Evolutionary conservation across 1,140 invertebrate species (phyloP).

Genomic region (Chrysomallon squamiferum): DNA sequence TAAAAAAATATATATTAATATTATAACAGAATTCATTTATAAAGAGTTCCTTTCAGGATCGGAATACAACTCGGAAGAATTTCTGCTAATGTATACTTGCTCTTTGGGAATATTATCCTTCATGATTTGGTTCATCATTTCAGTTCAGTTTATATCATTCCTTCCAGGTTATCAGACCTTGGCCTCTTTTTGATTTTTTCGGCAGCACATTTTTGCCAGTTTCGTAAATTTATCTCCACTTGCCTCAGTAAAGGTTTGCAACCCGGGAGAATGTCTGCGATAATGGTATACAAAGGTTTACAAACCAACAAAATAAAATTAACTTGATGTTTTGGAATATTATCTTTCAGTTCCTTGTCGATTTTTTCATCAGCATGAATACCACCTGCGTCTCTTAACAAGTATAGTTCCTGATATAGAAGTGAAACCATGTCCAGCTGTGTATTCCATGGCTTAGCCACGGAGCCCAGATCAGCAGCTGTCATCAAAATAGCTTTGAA

Average conservation of each 20-base stretch:
- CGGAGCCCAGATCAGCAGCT: conserved; percentile 42
- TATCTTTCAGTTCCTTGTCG: conserved; percentile 74
- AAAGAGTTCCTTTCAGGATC: no score
- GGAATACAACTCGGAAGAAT: no score
- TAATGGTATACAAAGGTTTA: no score
- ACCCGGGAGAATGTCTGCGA: no score
- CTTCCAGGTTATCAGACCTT: conserved; percentile 73
- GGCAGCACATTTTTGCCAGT: no score
- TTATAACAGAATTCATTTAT: no score
- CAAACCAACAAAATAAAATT: no score
- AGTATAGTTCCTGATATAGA: conserved; percentile 52
- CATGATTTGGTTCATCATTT: conserved; percentile 81
- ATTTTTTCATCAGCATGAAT: conserved; percentile 79
- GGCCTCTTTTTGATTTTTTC: conserved; percentile 68
- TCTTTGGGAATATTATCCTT: conserved; percentile 75
- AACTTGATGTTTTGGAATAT: conserved; percentile 76
- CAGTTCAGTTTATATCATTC: no score
- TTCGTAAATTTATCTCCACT: no score
- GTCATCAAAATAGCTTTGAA: conserved; percentile 39
- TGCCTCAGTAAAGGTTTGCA: no score
- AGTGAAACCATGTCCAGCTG: conserved; percentile 31
- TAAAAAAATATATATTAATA: no score
- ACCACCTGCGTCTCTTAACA: conserved; percentile 72
- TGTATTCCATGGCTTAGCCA: conserved; percentile 46
- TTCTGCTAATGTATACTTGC: conserved; percentile 63